phyloP scores from a whole-genome alignment of 2,113 vertebrate species.

The Coturnix japonica region DNA sequence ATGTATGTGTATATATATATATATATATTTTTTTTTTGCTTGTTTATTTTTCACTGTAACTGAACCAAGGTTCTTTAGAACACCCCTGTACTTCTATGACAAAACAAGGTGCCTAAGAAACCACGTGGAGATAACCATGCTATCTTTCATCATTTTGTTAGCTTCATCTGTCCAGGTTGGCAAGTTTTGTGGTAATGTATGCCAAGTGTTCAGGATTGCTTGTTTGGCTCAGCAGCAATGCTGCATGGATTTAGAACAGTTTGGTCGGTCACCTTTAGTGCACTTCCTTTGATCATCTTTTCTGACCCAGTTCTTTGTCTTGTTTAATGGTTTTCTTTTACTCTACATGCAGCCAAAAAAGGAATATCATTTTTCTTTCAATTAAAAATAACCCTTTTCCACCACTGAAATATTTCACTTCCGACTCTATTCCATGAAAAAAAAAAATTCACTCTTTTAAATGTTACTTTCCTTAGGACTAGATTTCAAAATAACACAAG shows the following conservation, averaged over 20 bases:
- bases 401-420: background rate
- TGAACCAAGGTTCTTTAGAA: background rate
- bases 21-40: too few species aligned
- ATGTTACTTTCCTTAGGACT: background rate
- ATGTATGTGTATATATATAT: too few species aligned
- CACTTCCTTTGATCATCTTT: background rate
- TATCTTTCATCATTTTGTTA: background rate
- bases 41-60: background rate
- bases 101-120: background rate
- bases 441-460: accelerated
- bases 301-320: background rate
- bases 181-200: background rate
- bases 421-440: background rate
- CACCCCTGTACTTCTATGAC: background rate
- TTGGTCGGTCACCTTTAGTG: background rate
- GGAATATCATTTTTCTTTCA: background rate
- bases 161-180: background rate
- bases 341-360: background rate
- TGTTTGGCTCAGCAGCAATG: background rate
- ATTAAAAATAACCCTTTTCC: background rate
- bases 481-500: background rate
- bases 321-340: background rate
- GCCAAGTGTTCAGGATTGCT: constrained; percentile 12
- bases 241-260: background rate
- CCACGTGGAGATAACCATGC: background rate